phyloP scores from a whole-genome alignment of 2,113 vertebrate genomes.

The Dasyornis broadbenti region DNA sequence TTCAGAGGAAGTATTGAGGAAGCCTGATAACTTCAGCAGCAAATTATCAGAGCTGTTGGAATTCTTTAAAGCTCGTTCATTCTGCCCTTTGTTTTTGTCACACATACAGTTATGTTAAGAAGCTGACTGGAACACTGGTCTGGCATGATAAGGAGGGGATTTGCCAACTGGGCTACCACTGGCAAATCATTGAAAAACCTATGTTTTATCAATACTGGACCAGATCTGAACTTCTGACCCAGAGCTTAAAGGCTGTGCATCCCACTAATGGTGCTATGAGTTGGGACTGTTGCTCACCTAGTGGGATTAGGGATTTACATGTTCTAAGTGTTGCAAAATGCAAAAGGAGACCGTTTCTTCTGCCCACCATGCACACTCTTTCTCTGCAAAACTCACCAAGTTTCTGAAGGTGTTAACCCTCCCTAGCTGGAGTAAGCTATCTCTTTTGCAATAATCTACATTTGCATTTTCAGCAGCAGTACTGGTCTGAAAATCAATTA shows the following conservation, averaged over 20 bases:
- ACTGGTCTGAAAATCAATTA: not conserved
- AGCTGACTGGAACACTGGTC: not conserved
- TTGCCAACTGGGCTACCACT: not conserved
- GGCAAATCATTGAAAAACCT: not conserved
- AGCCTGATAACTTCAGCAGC: not conserved
- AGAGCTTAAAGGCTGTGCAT: not conserved
- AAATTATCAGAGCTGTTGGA: not conserved
- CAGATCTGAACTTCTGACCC: not conserved
- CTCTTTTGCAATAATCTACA: not conserved
- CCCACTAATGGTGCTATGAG: accelerated
- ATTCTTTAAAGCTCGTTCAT: not conserved
- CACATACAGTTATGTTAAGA: accelerated
- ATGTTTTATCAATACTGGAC: not conserved
- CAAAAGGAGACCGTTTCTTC: not conserved
- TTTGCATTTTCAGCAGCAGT: not conserved
- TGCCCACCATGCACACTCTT: not conserved
- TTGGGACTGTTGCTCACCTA: not conserved
- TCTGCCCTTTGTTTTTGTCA: not conserved
- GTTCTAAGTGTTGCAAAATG: not conserved
- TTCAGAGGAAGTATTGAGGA: not conserved
- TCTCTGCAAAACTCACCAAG: not conserved
- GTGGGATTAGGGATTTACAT: not conserved
- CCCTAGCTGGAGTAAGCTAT: not conserved
- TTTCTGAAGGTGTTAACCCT: not conserved
- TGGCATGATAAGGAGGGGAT: accelerated